Conservation (phyloP, 2,797 vertebrate genomes). For the Mormyrus hasselquistii region DNA sequence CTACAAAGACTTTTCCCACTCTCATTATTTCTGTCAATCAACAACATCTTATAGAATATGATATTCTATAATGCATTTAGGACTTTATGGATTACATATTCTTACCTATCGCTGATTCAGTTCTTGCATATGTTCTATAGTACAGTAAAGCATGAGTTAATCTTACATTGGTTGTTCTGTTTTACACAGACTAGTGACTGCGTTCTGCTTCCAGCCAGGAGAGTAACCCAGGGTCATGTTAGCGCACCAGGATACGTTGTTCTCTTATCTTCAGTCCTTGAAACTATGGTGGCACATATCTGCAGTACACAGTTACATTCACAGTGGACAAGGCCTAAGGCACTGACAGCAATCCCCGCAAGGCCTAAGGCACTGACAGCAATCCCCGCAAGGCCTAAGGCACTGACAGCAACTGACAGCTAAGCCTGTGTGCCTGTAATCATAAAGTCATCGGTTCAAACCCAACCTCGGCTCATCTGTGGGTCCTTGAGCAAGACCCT, state of each 20-base stretch:
- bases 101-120: background rate
- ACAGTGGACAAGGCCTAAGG: background rate
- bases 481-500: too few species aligned
- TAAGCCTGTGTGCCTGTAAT: too few species aligned
- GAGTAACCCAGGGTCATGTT: background rate
- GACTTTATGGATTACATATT: background rate
- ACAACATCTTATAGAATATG: background rate
- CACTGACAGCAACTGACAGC: too few species aligned
- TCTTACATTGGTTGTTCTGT: background rate
- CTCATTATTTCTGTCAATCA: background rate
- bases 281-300: background rate
- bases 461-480: too few species aligned
- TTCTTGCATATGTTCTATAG: background rate
- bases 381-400: too few species aligned
- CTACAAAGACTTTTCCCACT: background rate
- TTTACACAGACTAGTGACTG: background rate
- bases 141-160: background rate
- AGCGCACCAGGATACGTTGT: background rate
- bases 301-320: background rate
- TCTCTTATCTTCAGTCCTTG: background rate
- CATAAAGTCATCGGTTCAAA: too few species aligned
- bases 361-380: too few species aligned
- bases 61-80: background rate
- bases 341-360: too few species aligned
- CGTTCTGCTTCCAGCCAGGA: background rate